Conservation (phyloP, 2,113 vertebrate genomes). For the Psettodes erumei region DNA sequence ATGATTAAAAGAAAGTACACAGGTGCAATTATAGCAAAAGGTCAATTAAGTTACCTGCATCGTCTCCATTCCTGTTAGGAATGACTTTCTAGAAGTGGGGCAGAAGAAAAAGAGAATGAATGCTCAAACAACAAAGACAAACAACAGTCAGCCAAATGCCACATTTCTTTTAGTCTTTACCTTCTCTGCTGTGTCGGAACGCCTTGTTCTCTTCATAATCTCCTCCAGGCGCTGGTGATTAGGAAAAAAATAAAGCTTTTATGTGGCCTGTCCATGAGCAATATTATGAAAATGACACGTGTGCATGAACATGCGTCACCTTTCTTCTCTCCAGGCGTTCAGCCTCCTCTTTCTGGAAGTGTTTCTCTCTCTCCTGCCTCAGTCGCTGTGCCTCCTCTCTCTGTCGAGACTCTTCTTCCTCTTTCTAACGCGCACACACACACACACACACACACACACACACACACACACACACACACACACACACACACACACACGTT, state of each 20-base stretch:
- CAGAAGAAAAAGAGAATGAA: constrained; percentile 27
- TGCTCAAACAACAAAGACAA: constrained; percentile 21
- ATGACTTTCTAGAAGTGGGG: constrained; percentile 83
- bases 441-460: background rate
- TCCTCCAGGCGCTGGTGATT: constrained; percentile 91
- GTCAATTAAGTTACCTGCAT: constrained; percentile 80
- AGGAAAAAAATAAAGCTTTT: constrained; percentile 33
- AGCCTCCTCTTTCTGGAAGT: constrained; percentile 95
- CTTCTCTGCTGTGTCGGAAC: constrained; percentile 89
- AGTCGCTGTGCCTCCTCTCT: constrained; percentile 89
- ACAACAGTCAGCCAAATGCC: background rate
- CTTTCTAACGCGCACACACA: constrained; percentile 70
- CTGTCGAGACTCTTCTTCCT: constrained; percentile 91
- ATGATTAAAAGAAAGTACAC: background rate
- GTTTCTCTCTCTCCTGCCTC: constrained; percentile 91
- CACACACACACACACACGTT: background rate
- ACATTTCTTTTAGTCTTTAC: constrained; percentile 60
- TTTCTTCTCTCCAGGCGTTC: constrained; percentile 97
- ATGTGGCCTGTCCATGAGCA: accelerated
- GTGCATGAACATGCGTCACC: constrained; percentile 76
- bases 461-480: constrained; percentile 1
- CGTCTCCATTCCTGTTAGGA: constrained; percentile 90
- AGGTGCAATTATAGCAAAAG: background rate
- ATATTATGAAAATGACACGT: background rate
- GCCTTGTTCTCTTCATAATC: constrained; percentile 98